These are phyloP conservation scores for Conops quadrifasciatus DNA, from an alignment of 2,888 invertebrate genomes.

Conservation along the genomic window DNA sequence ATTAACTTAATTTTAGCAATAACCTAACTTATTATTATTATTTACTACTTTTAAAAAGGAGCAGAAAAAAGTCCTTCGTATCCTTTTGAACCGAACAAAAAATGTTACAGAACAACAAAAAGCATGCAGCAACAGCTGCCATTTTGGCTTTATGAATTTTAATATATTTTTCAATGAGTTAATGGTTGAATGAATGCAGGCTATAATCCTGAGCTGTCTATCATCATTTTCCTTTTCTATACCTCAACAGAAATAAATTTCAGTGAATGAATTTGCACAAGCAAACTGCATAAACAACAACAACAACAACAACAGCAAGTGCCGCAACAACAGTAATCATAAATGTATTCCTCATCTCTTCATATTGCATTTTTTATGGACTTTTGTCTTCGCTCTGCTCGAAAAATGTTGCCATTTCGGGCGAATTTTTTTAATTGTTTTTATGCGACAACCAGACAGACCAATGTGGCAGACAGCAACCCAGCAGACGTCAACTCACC, in stretches of 20 bases:
- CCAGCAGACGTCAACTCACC: too few species aligned
- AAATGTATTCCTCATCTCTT: not conserved
- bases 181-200: not conserved
- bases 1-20: too few species aligned
- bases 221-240: too few species aligned
- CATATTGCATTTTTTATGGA: not conserved
- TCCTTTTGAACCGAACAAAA: too few species aligned
- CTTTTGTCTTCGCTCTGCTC: not conserved
- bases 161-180: conserved; percentile 25
- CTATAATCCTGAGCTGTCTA: too few species aligned
- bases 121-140: not conserved
- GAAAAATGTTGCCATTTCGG: conserved; percentile 48
- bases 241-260: not conserved
- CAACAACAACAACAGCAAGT: conserved; percentile 1
- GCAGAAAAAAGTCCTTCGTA: too few species aligned
- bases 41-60: too few species aligned
- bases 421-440: conserved; percentile 17
- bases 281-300: not conserved
- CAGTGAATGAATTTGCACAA: not conserved
- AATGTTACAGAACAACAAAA: too few species aligned
- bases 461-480: too few species aligned
- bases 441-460: too few species aligned
- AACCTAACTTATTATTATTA: too few species aligned
- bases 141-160: not conserved
- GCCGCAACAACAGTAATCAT: not conserved